Evolutionary conservation across 2,797 vertebrate species (phyloP).

Genomic region (Sebastes kiyomatsui): DNA sequence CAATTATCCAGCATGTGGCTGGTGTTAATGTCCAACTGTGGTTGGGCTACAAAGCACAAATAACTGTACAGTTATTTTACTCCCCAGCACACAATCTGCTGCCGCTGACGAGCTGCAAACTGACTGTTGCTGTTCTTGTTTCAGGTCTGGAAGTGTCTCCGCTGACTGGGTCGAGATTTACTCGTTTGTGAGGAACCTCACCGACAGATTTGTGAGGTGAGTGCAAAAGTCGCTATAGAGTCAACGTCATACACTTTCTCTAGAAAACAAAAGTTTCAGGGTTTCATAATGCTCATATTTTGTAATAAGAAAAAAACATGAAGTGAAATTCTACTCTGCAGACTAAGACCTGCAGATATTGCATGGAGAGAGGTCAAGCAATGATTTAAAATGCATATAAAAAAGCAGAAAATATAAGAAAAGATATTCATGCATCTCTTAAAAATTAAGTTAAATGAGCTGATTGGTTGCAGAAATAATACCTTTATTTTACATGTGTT

Average conservation of each 20-base stretch:
- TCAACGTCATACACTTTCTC: neutral
- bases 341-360: neutral
- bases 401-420: neutral
- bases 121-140: constrained; percentile 41
- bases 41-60: constrained; percentile 55
- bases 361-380: neutral
- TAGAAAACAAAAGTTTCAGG: neutral
- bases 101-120: constrained; percentile 24
- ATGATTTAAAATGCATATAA: neutral
- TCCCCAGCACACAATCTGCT: constrained; percentile 48
- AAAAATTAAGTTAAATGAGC: neutral
- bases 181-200: constrained; percentile 91
- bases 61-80: constrained; percentile 45
- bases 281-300: neutral
- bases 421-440: neutral
- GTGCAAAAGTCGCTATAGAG: neutral
- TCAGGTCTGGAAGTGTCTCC: constrained; percentile 91
- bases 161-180: constrained; percentile 92
- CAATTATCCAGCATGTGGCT: constrained; percentile 58
- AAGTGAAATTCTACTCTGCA: neutral
- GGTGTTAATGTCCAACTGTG: constrained; percentile 60
- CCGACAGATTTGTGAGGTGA: constrained; percentile 95
- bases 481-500: neutral
- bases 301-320: neutral
- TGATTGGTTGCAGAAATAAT: neutral